These are phyloP conservation scores for Laticauda laticaudata DNA, from an alignment of 2,113 vertebrate genomes.

Conservation along the genomic window DNA sequence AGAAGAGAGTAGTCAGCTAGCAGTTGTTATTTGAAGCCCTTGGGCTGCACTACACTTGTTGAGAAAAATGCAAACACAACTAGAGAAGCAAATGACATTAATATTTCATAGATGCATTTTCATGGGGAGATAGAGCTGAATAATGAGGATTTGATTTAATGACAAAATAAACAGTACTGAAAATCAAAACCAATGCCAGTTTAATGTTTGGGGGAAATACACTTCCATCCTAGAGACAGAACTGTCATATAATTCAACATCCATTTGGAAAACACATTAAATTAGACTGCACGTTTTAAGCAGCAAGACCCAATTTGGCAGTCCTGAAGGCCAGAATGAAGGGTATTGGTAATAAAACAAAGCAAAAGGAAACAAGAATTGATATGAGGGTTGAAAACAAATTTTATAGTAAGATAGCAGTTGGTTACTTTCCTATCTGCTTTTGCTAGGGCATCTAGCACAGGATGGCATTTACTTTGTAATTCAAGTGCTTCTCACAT, in stretches of 20 bases:
- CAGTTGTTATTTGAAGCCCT: background rate
- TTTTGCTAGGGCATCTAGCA: background rate
- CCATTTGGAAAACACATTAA: background rate
- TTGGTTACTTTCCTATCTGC: background rate
- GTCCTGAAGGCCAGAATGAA: background rate
- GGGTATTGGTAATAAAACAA: background rate
- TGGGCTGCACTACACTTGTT: background rate
- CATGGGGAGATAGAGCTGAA: background rate
- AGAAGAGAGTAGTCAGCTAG: background rate
- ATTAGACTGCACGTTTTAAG: background rate
- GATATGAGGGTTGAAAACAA: background rate
- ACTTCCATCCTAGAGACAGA: background rate
- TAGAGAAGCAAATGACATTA: conserved; percentile 4
- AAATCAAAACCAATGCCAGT: background rate
- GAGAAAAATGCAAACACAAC: conserved; percentile 12
- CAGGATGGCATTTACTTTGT: background rate
- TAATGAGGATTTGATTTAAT: conserved; percentile 1
- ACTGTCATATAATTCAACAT: conserved; percentile 5
- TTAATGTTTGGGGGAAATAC: background rate
- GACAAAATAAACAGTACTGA: background rate
- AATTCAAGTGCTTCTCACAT: background rate
- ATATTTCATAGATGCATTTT: background rate
- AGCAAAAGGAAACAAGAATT: background rate
- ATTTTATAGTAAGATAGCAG: background rate
- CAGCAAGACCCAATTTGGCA: background rate